A percentile compares a stretch with the other conserved stretches of the same genome.
These are phyloP conservation scores for Cerastis leucographa DNA, from an alignment of 2,888 invertebrate genomes.

Conservation along the genomic window DNA sequence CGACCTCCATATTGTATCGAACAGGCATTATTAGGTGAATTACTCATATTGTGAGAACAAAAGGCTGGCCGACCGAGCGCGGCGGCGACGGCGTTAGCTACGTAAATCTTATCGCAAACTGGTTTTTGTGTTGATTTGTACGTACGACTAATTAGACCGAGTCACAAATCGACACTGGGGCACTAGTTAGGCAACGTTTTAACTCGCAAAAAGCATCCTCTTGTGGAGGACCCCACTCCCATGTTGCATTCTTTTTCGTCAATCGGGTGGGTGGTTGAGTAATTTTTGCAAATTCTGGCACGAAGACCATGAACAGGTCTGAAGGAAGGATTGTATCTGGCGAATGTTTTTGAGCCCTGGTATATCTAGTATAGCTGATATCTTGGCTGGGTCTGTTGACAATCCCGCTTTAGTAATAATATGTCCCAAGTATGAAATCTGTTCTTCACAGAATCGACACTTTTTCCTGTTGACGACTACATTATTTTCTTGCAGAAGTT, in stretches of 20 bases:
- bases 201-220: slow-evolving; percentile 24
- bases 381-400: slow-evolving; percentile 55
- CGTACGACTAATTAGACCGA: too few relatives aligned
- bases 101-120: too few relatives aligned
- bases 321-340: slow-evolving; percentile 59
- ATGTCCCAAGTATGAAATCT: too few relatives aligned
- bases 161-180: too few relatives aligned
- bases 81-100: too few relatives aligned
- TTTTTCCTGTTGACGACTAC: neutral
- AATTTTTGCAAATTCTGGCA: slow-evolving; percentile 51
- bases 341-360: slow-evolving; percentile 54
- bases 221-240: neutral
- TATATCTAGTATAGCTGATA: slow-evolving; percentile 47
- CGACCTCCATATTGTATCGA: too few relatives aligned
- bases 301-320: slow-evolving; percentile 65
- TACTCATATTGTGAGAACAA: too few relatives aligned
- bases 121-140: too few relatives aligned
- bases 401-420: slow-evolving; percentile 45
- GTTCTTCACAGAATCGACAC: too few relatives aligned
- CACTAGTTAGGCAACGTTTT: slow-evolving; percentile 51
- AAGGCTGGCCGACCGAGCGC: too few relatives aligned
- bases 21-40: too few relatives aligned
- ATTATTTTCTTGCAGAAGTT: neutral
- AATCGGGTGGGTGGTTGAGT: neutral
- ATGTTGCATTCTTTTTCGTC: neutral